Percentiles rank a stretch among this genome's conserved stretches.
Conservation (phyloP, 2,797 vertebrate genomes). For the Aselliscus stoliczkanus region DNA sequence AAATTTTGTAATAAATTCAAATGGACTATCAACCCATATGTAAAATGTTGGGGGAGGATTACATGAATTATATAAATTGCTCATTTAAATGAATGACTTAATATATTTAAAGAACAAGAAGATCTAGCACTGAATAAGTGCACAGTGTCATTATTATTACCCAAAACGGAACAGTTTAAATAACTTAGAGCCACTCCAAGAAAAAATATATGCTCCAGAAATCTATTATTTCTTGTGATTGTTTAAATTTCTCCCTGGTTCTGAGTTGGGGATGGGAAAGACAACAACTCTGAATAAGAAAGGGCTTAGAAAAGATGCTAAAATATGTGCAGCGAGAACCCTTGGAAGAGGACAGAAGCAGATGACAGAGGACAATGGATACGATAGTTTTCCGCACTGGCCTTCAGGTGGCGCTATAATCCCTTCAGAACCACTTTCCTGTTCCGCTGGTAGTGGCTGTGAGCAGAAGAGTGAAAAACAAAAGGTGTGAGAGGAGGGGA, state of each 20-base stretch:
- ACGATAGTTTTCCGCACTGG: background rate
- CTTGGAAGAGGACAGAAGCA: background rate
- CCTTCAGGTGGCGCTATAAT: conserved; percentile 52
- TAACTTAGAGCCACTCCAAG: background rate
- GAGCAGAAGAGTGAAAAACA: background rate
- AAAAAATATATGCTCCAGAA: background rate
- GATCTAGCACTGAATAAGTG: background rate
- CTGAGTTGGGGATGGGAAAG: background rate
- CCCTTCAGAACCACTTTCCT: background rate
- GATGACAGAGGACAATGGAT: background rate
- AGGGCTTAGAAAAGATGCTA: background rate
- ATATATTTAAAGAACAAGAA: background rate
- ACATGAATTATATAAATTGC: background rate
- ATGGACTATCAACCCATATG: background rate
- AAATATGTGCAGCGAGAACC: background rate
- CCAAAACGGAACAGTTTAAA: background rate
- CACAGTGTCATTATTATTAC: background rate
- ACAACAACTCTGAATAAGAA: background rate
- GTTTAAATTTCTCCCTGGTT: background rate
- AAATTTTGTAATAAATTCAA: background rate
- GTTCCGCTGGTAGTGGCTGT: background rate
- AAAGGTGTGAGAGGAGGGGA: background rate
- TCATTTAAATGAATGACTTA: background rate
- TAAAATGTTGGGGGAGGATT: background rate
- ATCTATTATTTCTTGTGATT: background rate